A percentile compares a stretch with the other conserved stretches of the same genome.
Evolutionary conservation across 2,113 vertebrate species (phyloP).

Genomic region (Scopus umbretta): DNA sequence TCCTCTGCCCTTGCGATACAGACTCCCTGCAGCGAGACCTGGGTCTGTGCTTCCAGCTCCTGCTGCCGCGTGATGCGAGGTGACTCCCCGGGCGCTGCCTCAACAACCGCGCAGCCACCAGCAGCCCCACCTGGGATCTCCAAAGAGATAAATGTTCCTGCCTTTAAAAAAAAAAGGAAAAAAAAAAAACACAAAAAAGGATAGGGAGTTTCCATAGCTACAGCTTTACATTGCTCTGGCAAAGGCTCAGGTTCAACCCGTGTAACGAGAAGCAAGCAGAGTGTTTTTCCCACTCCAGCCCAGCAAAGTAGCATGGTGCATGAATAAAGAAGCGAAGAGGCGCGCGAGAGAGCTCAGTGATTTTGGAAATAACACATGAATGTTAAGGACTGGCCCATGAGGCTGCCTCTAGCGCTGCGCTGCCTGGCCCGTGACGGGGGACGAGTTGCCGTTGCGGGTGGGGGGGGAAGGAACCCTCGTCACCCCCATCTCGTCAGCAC

Average conservation of each 20-base stretch:
- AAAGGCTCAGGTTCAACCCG: not conserved
- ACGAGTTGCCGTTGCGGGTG: not conserved
- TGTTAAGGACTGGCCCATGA: accelerated
- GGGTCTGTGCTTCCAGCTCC: not conserved
- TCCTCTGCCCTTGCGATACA: not conserved
- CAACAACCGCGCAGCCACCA: not conserved
- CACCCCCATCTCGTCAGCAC: accelerated
- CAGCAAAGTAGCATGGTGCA: not conserved
- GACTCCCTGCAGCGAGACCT: not conserved
- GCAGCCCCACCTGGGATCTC: not conserved
- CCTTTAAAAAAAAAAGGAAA: not conserved
- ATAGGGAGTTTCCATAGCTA: slow-evolving; percentile 65
- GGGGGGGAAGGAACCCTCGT: not conserved
- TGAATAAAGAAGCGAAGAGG: not conserved
- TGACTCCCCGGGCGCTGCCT: not conserved
- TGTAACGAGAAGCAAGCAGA: not conserved
- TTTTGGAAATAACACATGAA: not conserved
- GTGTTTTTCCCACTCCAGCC: not conserved
- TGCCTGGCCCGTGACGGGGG: not conserved
- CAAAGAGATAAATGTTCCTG: not conserved
- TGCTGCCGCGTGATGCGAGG: not conserved
- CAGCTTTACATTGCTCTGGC: not conserved
- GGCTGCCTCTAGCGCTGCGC: accelerated
- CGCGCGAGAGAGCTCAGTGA: not conserved
- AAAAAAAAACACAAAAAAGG: not conserved